Evolutionary conservation across 2,888 invertebrate genomes (phyloP).

Genomic region (Cheilosia grossa): DNA sequence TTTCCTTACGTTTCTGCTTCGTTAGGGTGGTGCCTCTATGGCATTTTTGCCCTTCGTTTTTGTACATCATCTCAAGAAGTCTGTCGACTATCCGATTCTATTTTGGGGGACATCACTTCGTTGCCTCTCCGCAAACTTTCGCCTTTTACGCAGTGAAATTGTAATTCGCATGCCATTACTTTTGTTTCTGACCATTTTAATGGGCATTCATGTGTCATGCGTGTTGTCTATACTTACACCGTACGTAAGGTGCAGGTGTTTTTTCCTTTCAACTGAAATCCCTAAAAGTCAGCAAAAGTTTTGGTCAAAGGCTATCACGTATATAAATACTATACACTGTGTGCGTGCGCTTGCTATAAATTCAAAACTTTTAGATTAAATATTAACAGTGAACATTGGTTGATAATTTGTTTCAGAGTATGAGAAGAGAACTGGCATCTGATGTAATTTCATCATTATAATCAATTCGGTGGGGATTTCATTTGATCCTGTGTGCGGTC

Average conservation of each 20-base stretch:
- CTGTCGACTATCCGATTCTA: neutral
- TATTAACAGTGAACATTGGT: conserved; percentile 33
- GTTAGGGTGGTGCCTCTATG: conserved; percentile 1
- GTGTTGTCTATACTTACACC: neutral
- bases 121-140: conserved; percentile 13
- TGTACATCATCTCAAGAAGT: neutral
- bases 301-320: conserved; percentile 9
- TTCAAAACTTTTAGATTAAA: conserved; percentile 41
- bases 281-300: conserved; percentile 2
- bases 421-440: too few species aligned
- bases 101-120: neutral
- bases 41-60: neutral
- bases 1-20: neutral
- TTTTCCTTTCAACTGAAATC: neutral
- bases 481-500: too few species aligned
- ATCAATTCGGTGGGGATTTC: too few species aligned
- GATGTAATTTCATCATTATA: too few species aligned
- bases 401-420: neutral
- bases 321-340: neutral
- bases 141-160: conserved; percentile 30
- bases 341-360: neutral
- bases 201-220: neutral
- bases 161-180: conserved; percentile 25
- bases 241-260: neutral
- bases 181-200: conserved; percentile 32